Conservation (phyloP, 2,888 invertebrate species). For the Cybosia mesomella region DNA sequence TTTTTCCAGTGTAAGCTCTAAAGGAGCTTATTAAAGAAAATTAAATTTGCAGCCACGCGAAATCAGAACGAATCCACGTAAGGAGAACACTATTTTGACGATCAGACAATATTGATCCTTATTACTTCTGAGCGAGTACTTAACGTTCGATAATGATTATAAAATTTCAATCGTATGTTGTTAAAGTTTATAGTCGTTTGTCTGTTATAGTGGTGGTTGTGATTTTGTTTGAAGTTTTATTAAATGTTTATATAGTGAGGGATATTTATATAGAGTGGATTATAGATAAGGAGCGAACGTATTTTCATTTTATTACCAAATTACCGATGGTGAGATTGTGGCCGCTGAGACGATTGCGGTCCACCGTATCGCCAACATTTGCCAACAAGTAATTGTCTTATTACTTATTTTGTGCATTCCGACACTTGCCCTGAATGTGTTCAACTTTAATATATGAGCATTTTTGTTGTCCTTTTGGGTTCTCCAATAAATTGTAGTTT, state of each 20-base stretch:
- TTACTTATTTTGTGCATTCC: conserved; percentile 77
- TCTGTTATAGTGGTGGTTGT: conserved; percentile 48
- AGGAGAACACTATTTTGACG: conserved; percentile 57
- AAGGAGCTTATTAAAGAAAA: conserved; percentile 84
- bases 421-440: conserved; percentile 57
- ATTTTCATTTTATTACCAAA: conserved; percentile 88
- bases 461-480: conserved; percentile 16
- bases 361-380: conserved; percentile 77
- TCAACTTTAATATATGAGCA: conserved; percentile 34
- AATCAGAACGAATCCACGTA: conserved; percentile 77
- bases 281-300: conserved; percentile 82
- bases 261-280: conserved; percentile 83
- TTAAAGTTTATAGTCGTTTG: conserved; percentile 60
- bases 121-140: conserved; percentile 55
- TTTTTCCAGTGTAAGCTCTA: conserved; percentile 44
- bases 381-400: conserved; percentile 81
- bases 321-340: conserved; percentile 85
- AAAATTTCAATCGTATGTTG: conserved; percentile 41
- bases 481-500: conserved; percentile 1
- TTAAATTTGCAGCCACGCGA: conserved; percentile 84
- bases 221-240: conserved; percentile 51
- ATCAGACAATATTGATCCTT: conserved; percentile 68
- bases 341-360: conserved; percentile 71
- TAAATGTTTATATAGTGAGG: conserved; percentile 80
- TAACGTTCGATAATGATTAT: conserved; percentile 52